These are phyloP conservation scores for Rhinogobio ventralis DNA, from an alignment of 2,797 vertebrate genomes.

Conservation along the genomic window DNA sequence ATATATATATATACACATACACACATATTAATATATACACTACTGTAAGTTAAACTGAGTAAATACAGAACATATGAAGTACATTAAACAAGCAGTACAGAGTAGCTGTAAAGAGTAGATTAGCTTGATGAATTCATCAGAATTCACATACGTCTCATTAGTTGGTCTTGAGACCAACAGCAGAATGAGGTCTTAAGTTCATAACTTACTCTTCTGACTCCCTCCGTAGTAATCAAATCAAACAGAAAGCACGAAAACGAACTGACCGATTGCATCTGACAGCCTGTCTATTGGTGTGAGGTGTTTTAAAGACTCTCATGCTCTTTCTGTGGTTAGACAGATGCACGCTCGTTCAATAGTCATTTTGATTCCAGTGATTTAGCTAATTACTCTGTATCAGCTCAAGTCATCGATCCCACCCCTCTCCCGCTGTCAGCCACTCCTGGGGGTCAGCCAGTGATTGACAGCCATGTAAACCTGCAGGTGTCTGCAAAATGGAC, in stretches of 20 bases:
- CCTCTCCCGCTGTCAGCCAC: constrained; percentile 31
- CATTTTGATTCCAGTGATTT: constrained; percentile 55
- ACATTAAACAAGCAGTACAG: not conserved
- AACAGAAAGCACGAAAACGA: not conserved
- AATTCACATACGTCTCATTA: constrained; percentile 12
- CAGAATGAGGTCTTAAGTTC: not conserved
- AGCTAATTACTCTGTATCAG: constrained; percentile 56
- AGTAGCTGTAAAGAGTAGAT: constrained; percentile 10
- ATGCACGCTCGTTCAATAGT: constrained; percentile 50
- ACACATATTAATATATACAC: too few species aligned
- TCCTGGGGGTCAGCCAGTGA: constrained; percentile 27
- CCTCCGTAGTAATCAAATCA: not conserved
- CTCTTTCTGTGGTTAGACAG: constrained; percentile 27
- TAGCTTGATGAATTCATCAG: constrained; percentile 2
- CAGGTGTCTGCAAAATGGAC: constrained; percentile 28
- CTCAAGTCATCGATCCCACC: constrained; percentile 44
- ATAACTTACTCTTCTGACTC: not conserved
- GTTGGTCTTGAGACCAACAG: not conserved
- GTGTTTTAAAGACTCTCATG: constrained; percentile 1
- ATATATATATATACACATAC: too few species aligned
- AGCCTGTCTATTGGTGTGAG: constrained; percentile 31
- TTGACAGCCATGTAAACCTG: constrained; percentile 45
- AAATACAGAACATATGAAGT: not conserved
- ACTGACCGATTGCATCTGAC: constrained; percentile 31
- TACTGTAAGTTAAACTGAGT: not conserved